Percentiles rank a stretch among this genome's conserved stretches.
Conservation (phyloP, 2,113 vertebrate genomes). For the Epinephelus moara region DNA sequence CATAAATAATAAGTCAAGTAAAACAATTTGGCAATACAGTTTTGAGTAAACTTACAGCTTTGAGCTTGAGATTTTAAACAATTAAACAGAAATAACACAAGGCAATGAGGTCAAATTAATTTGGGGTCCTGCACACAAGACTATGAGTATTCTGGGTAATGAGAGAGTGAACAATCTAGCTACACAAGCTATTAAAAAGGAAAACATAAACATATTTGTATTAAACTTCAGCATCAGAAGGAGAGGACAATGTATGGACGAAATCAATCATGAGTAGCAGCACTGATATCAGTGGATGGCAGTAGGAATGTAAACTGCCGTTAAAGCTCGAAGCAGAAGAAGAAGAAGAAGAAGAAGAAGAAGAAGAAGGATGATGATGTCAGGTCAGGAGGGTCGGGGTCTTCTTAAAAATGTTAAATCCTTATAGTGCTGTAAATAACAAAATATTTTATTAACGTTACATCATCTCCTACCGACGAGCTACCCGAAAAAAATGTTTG, state of each 20-base stretch:
- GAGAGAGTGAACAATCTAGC: background rate
- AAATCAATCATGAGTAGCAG: background rate
- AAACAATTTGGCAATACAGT: no score
- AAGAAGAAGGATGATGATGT: background rate
- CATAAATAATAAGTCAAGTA: no score
- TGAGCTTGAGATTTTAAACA: no score
- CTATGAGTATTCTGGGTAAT: background rate
- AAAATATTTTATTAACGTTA: background rate
- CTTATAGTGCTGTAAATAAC: background rate
- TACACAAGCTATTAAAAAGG: background rate
- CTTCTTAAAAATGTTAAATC: no score
- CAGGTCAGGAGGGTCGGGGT: no score
- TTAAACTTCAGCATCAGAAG: background rate
- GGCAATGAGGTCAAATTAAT: background rate
- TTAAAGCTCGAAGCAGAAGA: no score
- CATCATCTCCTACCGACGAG: constrained; percentile 21
- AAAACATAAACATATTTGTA: background rate
- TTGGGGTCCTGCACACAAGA: background rate
- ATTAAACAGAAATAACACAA: background rate
- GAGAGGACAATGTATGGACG: background rate
- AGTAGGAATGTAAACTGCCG: no score
- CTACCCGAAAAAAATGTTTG: background rate
- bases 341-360: background rate
- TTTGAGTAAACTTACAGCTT: no score
- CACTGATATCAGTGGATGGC: no score